Base-by-base conservation (phyloP, 2,888 invertebrate genomes). In the Chorisops tibialis region DNA sequence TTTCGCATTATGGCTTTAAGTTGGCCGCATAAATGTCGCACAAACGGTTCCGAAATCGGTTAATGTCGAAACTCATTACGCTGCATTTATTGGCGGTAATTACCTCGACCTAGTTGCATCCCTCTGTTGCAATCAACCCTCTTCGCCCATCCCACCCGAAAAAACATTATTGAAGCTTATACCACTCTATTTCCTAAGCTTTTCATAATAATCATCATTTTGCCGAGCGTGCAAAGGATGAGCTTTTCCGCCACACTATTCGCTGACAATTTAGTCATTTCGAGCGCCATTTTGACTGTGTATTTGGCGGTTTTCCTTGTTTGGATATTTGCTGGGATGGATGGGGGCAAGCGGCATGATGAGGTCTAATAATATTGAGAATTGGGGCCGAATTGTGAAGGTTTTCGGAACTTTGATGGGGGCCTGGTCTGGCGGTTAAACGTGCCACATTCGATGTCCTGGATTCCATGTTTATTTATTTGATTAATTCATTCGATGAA, bases 241-340 rank as follows among this genome's bases (percentile, higher is more conserved):
- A 30, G 30, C 30, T 30, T 30, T 30, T 30, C 30, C 30, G 30
- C 30, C 30, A 9, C 9, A 30, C 30, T 30, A 30, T 30, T 35
- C 30, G 51, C 37, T 21, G 51, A 51, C 51, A 51, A 51, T 51
- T 51, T 51, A 51, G 56, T 43, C 45, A 56, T 45, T 56, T 56
- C 30, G 35, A 45, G 21, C 45, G 43, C 24, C 21, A 30, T 16
- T 45, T 56, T 56, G 56, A 14, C 35, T 45, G 45, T 56, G 39
- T 56, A 43, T 56, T 21, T 35, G 11, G 45, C 30, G 56, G 35
- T 22, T 56, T 56, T 18, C 43, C 30, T 45, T 56, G 30, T 45
- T 56, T 56, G 24, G 18, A 9, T 19, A 54, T 19, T 54, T 54
- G 14, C 19, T 24, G 43, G 35, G 30, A 45, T 54, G 45, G 43